A percentile compares a stretch with the other conserved stretches of the same genome.
Conservation (phyloP, 1,140 invertebrate species). For the Augochlora pura region DNA sequence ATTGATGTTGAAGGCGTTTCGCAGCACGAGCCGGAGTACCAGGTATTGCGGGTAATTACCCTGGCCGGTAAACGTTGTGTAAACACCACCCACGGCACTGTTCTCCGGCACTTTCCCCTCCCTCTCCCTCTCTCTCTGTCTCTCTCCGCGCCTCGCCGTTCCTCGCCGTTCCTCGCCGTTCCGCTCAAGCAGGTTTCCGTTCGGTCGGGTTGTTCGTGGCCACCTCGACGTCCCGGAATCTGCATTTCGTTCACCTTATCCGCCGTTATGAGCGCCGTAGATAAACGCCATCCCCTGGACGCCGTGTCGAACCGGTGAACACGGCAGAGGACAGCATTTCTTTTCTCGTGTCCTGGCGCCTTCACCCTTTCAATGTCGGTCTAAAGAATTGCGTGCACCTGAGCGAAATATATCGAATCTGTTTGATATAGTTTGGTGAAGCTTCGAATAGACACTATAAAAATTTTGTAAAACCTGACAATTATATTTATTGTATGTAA, state of each 20-base stretch:
- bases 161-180: not conserved
- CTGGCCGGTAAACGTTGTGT: slow-evolving; percentile 59
- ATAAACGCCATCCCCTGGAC: slow-evolving; percentile 2
- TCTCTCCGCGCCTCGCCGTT: slow-evolving; percentile 3
- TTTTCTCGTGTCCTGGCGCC: not conserved
- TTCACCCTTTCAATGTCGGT: too few relatives aligned
- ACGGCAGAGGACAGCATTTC: not conserved
- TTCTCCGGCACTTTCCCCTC: slow-evolving; percentile 23
- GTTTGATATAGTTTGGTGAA: too few relatives aligned
- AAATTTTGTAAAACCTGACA: too few relatives aligned
- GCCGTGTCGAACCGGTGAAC: not conserved
- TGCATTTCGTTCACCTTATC: slow-evolving; percentile 39
- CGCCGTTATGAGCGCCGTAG: slow-evolving; percentile 12
- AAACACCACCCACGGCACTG: slow-evolving; percentile 53
- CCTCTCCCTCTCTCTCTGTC: too few relatives aligned
- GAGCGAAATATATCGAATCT: too few relatives aligned
- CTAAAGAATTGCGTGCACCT: too few relatives aligned
- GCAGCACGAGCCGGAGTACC: slow-evolving; percentile 24
- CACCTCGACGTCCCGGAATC: slow-evolving; percentile 22
- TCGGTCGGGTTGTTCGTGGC: not conserved
- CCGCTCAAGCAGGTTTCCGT: not conserved
- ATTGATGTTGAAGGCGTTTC: slow-evolving; percentile 67
- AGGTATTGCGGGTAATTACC: slow-evolving; percentile 61
- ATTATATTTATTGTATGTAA: too few relatives aligned
- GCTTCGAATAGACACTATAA: too few relatives aligned